Base-by-base conservation (phyloP, 2,888 invertebrate genomes). In the Phortica okadai region DNA sequence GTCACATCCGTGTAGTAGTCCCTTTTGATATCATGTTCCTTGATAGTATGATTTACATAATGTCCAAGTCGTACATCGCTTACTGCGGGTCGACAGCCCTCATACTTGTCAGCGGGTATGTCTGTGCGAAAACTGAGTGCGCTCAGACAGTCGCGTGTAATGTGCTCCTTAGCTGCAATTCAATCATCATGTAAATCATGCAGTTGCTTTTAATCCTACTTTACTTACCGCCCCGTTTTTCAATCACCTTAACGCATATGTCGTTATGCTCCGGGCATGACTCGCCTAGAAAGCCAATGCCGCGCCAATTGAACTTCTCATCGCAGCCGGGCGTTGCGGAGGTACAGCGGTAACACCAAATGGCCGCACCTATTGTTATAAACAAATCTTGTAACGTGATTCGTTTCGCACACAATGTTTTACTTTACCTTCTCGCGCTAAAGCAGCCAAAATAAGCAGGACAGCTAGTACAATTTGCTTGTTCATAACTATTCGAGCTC, bases 261-360 rank as follows among this genome's bases (percentile, higher is more conserved):
- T 98, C 97, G 89, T 96, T 94, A 78, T 93, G 93, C 85, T 97
- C 96, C 0, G 96, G 96, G 88, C 98, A 98, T 4, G 94, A 94
- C 87, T 95, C 95, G 8, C 97, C 96, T 91, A 96, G 94, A 86
- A 95, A 94, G 0, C 94, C 94, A 33, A 94, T 91, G 1, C 94
- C 94, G 75, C 94, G 93, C 97, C 97, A 97, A 89, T 97, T 97
- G 82, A 98, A 96, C 0, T 95, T 94, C 58, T 94, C 94, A 21
- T 94, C 95, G 92, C 98, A 98, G 2, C 98, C 98, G 25, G 97
- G 97, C 73, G 96, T 96, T 7, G 97, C 97, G 7, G 97, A 95
- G 21, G 96, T 96, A 90, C 98, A 98, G 89, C 95, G 95, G 88
- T 97, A 98, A 90, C 98, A 98, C 94, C 96, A 97, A 87, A 97